Conservation (phyloP, 2,888 invertebrate genomes). For the Cremastinae sp. region DNA sequence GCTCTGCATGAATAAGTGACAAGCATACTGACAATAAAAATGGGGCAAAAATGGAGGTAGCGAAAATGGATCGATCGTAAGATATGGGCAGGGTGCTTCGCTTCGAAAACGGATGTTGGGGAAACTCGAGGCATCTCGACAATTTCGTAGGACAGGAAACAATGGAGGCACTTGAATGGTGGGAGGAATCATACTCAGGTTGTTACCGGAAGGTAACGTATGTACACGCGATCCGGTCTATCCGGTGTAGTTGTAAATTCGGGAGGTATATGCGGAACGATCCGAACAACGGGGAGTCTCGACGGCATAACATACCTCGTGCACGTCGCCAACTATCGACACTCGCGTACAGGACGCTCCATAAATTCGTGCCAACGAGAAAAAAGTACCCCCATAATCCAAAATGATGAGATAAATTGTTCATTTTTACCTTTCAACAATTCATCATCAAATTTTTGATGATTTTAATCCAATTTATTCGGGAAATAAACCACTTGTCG, state of each 20-base stretch:
- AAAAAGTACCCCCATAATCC: too few species aligned
- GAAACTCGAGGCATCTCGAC: background rate
- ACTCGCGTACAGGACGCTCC: background rate
- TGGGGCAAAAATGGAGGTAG: too few species aligned
- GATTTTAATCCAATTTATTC: too few species aligned
- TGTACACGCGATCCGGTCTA: slow-evolving; percentile 22
- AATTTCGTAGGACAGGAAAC: slow-evolving; percentile 2
- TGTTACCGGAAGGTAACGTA: slow-evolving; percentile 26
- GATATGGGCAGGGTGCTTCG: too few species aligned
- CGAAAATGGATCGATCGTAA: too few species aligned
- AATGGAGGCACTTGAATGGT: background rate
- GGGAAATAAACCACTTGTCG: too few species aligned
- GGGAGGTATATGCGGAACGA: slow-evolving; percentile 40
- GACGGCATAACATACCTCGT: slow-evolving; percentile 30
- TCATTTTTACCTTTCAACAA: too few species aligned
- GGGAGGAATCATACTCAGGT: slow-evolving; percentile 15
- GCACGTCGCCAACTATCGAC: slow-evolving; percentile 39
- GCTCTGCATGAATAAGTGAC: too few species aligned
- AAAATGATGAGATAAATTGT: too few species aligned
- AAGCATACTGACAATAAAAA: too few species aligned
- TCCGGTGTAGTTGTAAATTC: slow-evolving; percentile 46
- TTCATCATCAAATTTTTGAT: too few species aligned
- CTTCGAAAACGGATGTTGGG: too few species aligned
- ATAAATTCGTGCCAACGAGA: background rate
- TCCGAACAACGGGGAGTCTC: slow-evolving; percentile 35